Base-by-base conservation (phyloP, 92 coral and sea anemone species). In the Plumapathes pennacea region DNA sequence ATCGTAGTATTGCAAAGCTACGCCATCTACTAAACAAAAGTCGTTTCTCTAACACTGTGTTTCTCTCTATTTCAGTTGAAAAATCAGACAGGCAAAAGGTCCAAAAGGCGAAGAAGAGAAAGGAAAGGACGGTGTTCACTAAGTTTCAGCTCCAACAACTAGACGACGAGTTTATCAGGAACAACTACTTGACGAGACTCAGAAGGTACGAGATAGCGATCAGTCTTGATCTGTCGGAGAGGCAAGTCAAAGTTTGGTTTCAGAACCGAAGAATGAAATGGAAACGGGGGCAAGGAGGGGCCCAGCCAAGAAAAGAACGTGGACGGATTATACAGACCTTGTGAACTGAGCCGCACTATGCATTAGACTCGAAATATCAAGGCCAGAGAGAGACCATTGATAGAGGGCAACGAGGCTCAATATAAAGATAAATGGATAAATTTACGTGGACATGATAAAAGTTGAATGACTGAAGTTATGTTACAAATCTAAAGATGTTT, bases 231-330 rank as follows among this genome's bases (percentile, higher is more conserved):
- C 57, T 86, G 40, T 72, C 85, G 14, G 95, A 86, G 50, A 77
- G 88, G 36, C 95, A 86, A 66, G 89, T 86, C 4, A 86, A 86
- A 30, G 95, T 86, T 5, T 86, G 95, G 95, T 86, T 86, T 54
- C 95, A 86, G 61, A 86, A 86, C 76, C 57, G 95, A 54, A 71
- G 95, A 4, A 86, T 86, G 95, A 86, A 86, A 45, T 86, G 95
- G 95, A 86, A 86, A 30, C 41, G 95, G 32, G 67, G 66, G 0
- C 80, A 84, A n/a, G 95, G 95, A 0, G 78, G 74, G 38, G 32
- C 69, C 3, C 72, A 89, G 0, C 87, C 88, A 0, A 81, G 60
- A 54, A n/a, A n/a, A n/a, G n/a, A n/a, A n/a, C n/a, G n/a, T n/a
- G n/a, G n/a, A n/a, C n/a, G n/a, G n/a, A n/a, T n/a, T n/a, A n/a